Evolutionary conservation across 2,888 invertebrate species (phyloP), one percentile per base, ranked within the genome.

Genomic region (Byasa hedistus): DNA sequence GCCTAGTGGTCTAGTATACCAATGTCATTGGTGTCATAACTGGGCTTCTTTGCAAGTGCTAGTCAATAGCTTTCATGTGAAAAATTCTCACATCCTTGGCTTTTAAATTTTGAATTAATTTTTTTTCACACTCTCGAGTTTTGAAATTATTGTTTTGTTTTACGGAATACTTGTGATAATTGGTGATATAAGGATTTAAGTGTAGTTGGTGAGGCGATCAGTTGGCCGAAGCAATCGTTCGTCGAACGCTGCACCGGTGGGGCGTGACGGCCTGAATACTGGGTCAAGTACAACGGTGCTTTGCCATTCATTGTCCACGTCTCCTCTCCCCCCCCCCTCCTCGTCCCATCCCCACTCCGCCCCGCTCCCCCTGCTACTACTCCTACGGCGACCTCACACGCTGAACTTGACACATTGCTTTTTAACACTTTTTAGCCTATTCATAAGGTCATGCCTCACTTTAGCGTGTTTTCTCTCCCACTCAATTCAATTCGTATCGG

Each of bases 231-330:
- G 64, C 65, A 52, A 51, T 57, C 48, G 65, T 65, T 64, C 67
- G 68, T 63, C 68, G 70, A 61, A 64, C 72, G 72, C 69, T 71
- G 74, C 72, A 69, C 72, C 83, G 79, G 79, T 78, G 82, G 81
- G 76, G 78, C 82, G 83, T 83, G 85, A 82, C 89, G 87, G 79
- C 76, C 80, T 76, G 78, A 81, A 86, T 88, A 87, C 88, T 91
- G 80, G 91, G 91, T 91, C 91, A 91, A 91, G 91, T 88, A 90
- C 91, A 89, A 84, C 88, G 88, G 85, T 87, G 91, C 87, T 89
- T 87, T 86, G 90, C 89, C 88, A 88, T 90, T 90, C 91, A 90
- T 90, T 90, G 91, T 88, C 91, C 87, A 79, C 82, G 72, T 75
- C 68, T 75, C 71, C 72, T 15, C 44, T 19, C 44, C 2, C 17